Base-by-base conservation (phyloP, 2,113 vertebrate species). In the Onychostoma macrolepis region DNA sequence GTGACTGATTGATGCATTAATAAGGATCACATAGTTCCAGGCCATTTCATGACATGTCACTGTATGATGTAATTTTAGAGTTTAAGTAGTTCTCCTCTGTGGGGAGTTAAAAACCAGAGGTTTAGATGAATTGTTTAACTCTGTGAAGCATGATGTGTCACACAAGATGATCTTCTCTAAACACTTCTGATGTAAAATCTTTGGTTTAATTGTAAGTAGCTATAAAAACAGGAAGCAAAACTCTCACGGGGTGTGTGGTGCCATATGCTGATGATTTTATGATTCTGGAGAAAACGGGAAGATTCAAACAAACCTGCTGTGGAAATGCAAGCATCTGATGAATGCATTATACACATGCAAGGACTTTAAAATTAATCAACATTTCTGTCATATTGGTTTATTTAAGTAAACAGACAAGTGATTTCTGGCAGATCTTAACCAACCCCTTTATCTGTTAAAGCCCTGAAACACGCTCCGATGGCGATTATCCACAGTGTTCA, bases 271-370 rank as follows among this genome's bases (percentile, higher is more conserved):
- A 80, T 80, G 30, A 38, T 80, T 80, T 61, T 80, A 13, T 2
- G 12, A 61, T 80, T 36, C 53, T 38, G 77, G 2, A 38, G 38
- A 38, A 61, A 61, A 80, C 30, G 4, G 48, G 71, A 75, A 43
- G 36, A n/a, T 63, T 17, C 13, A 43, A 61, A 17, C 77, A 81
- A 81, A 63, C 79, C 56, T 43, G 79, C 79, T 26, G 36, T 81
- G n/a, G 33, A 38, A 61, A 61, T 28, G 43, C 45, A 77, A 28
- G 77, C 77, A 58, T 58, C 12, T 8, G 30, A 36, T 71, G 67
- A 11, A 63, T 63, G 33, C 3, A 15, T 41, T 19, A 41, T 38
- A 10, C 30, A 53, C 30, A 38, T n/a, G 19, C 19, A 36, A 33
- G 11, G 21, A 63, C 10, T 21, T 3, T 63, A 26, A 21, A 58